Percentiles rank a stretch among this genome's conserved stretches.
phyloP scores from a whole-genome alignment of 1,140 invertebrate genomes.

The Calliopsis andreniformis region DNA sequence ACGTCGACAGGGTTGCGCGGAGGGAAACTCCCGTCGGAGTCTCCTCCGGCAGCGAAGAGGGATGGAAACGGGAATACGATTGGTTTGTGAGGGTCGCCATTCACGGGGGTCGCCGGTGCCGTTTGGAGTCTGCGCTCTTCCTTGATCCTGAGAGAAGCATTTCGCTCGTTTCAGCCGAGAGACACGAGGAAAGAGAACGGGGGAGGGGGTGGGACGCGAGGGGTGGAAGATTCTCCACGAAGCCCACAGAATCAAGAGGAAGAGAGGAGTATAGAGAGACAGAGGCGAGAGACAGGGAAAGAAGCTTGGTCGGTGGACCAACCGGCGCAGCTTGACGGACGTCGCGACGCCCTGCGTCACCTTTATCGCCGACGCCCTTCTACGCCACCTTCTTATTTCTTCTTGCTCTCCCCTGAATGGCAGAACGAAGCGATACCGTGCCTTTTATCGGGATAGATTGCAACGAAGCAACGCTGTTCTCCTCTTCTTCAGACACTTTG shows the following conservation, averaged over 20 bases:
- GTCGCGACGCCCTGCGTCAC: constrained; percentile 80
- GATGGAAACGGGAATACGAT: constrained; percentile 82
- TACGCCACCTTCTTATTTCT: constrained; percentile 51
- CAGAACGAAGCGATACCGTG: constrained; percentile 52
- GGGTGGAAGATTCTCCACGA: constrained; percentile 60
- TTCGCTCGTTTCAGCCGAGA: constrained; percentile 63
- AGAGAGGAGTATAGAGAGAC: constrained; percentile 23
- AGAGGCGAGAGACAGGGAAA: constrained; percentile 37
- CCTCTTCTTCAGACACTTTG: not conserved
- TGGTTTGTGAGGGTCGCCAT: constrained; percentile 82
- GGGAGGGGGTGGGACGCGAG: constrained; percentile 10
- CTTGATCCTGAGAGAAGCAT: constrained; percentile 77
- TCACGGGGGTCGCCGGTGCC: constrained; percentile 76
- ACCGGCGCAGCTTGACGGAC: constrained; percentile 79
- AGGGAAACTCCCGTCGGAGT: constrained; percentile 71
- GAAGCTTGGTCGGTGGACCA: constrained; percentile 71
- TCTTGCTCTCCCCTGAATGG: constrained; percentile 46
- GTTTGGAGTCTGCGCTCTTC: constrained; percentile 80
- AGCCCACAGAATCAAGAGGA: constrained; percentile 32
- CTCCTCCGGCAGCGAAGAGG: constrained; percentile 75
- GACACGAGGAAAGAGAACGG: constrained; percentile 38
- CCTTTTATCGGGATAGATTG: constrained; percentile 26
- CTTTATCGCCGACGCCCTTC: constrained; percentile 75
- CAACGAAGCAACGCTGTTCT: not conserved
- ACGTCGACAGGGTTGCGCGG: constrained; percentile 70